Conservation (phyloP, 2,113 vertebrate genomes). For the Myotis lucifugus region DNA sequence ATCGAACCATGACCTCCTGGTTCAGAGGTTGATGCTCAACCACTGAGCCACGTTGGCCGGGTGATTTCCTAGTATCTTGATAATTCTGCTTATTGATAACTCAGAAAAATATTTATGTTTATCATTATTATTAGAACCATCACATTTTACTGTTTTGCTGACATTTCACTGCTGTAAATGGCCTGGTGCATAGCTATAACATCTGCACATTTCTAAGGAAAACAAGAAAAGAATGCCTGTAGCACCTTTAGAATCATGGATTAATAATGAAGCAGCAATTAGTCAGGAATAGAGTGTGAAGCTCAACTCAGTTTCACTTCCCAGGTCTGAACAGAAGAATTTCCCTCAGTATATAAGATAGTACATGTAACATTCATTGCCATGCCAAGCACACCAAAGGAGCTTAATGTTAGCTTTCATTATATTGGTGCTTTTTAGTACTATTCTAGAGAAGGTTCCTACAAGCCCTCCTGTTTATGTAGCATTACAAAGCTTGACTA, state of each 20-base stretch:
- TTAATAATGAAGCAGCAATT: conserved; percentile 7
- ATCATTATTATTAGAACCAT: not conserved
- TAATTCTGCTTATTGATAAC: conserved; percentile 29
- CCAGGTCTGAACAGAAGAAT: not conserved
- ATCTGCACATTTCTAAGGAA: conserved; percentile 35
- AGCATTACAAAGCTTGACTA: not conserved
- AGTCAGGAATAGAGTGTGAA: not conserved
- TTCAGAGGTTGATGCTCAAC: too few species aligned
- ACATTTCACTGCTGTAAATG: conserved; percentile 16
- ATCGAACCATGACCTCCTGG: too few species aligned
- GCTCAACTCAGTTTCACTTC: not conserved
- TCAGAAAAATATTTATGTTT: not conserved
- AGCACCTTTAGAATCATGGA: not conserved
- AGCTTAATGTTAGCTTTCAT: not conserved
- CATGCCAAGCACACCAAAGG: not conserved
- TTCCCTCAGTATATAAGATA: not conserved
- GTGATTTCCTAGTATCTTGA: not conserved
- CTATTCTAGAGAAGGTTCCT: not conserved
- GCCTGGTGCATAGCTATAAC: not conserved
- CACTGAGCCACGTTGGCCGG: too few species aligned
- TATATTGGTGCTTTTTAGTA: not conserved
- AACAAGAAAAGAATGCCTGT: not conserved
- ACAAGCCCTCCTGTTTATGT: not conserved
- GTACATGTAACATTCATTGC: not conserved
- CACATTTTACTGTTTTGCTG: conserved; percentile 45